Evolutionary conservation across 1,140 invertebrate genomes (phyloP).

Genomic region (Eupeodes corollae): DNA sequence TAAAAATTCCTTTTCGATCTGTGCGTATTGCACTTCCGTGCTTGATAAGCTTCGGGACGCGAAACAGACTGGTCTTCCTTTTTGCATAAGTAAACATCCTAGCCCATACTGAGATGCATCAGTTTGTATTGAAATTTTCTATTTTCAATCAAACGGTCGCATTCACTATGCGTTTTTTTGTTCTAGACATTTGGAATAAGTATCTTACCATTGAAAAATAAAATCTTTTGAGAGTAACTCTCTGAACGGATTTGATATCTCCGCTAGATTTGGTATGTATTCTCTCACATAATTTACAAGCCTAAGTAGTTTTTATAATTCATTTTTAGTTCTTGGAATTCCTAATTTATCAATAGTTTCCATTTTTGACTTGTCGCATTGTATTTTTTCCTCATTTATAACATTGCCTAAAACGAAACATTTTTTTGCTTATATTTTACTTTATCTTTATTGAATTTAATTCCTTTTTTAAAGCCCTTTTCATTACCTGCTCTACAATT

Average conservation of each 20-base stretch:
- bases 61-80: constrained; percentile 30
- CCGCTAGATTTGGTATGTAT: constrained; percentile 16
- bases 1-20: constrained; percentile 4
- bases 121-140: constrained; percentile 17
- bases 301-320: constrained; percentile 28
- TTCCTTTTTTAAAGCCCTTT: no score
- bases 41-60: constrained; percentile 13
- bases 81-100: constrained; percentile 14
- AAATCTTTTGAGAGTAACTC: constrained; percentile 11
- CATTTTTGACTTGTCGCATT: constrained; percentile 30
- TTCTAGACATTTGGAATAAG: constrained; percentile 7
- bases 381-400: constrained; percentile 21
- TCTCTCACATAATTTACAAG: constrained; percentile 25
- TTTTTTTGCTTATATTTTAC: constrained; percentile 27
- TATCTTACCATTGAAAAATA: constrained; percentile 9
- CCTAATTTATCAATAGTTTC: constrained; percentile 26
- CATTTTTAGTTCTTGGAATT: constrained; percentile 19
- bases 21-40: constrained; percentile 14
- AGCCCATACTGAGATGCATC: constrained; percentile 24
- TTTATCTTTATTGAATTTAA: constrained; percentile 19
- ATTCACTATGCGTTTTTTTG: constrained; percentile 16
- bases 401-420: constrained; percentile 30
- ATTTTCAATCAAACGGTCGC: constrained; percentile 15
- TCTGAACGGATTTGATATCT: constrained; percentile 9
- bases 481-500: constrained; percentile 16